Conservation (phyloP, 2,113 vertebrate genomes). For the Carettochelys insculpta region DNA sequence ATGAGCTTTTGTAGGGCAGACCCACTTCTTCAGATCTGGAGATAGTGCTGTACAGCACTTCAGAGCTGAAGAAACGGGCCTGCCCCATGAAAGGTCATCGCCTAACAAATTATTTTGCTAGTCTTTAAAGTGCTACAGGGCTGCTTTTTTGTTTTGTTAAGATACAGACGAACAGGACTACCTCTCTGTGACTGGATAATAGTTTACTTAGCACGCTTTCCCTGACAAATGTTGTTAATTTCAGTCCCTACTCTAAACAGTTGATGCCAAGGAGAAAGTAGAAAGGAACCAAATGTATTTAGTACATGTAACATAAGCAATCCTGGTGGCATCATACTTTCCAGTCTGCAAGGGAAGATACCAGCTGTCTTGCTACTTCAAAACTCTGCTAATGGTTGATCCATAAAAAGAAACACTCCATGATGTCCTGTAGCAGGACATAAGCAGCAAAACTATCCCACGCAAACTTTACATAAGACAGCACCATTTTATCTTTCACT, state of each 20-base stretch:
- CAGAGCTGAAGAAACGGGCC: too few species aligned
- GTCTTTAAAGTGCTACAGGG: too few species aligned
- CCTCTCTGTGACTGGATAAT: neutral
- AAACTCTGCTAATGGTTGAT: neutral
- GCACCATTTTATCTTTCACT: neutral
- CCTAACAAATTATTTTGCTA: too few species aligned
- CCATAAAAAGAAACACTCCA: neutral
- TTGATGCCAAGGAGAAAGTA: slow-evolving; percentile 3
- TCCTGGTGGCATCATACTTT: slow-evolving; percentile 30
- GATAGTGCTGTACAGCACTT: too few species aligned
- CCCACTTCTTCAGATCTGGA: too few species aligned
- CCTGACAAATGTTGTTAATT: neutral
- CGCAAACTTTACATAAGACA: neutral
- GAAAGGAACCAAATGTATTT: neutral
- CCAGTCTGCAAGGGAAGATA: slow-evolving; percentile 8
- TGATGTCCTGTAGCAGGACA: neutral
- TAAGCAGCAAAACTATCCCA: neutral
- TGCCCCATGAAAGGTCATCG: too few species aligned
- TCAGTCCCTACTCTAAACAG: slow-evolving; percentile 19
- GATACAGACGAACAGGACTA: too few species aligned
- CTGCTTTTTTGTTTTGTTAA: too few species aligned
- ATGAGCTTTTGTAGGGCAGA: too few species aligned
- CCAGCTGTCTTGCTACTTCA: slow-evolving; percentile 55
- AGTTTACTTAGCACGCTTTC: slow-evolving; percentile 4
- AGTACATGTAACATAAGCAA: slow-evolving; percentile 30